Percentiles rank a stretch among this genome's conserved stretches.
phyloP scores from a whole-genome alignment of 2,888 invertebrate species.

The Drosophila tripunctata region DNA sequence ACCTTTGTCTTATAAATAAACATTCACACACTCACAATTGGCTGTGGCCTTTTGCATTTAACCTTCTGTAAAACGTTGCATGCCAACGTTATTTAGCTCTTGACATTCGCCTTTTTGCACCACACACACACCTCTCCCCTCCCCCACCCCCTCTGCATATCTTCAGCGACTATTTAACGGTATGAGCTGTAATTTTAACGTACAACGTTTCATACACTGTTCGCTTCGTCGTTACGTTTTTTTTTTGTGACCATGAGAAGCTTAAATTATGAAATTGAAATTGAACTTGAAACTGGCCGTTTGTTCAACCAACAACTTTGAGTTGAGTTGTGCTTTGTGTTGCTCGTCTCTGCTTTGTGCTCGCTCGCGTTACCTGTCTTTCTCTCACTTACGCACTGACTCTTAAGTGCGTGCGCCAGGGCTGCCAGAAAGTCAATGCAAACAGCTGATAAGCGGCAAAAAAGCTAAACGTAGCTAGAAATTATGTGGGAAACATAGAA shows the following conservation, averaged over 20 bases:
- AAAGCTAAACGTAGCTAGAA: no score
- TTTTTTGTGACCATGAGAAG: constrained; percentile 69
- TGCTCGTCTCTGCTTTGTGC: constrained; percentile 47
- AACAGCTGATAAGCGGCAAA: no score
- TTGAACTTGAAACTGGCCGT: constrained; percentile 63
- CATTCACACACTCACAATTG: not conserved
- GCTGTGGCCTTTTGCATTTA: constrained; percentile 51
- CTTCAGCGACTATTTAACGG: no score
- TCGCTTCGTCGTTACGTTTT: constrained; percentile 41
- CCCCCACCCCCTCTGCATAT: not conserved
- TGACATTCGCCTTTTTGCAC: constrained; percentile 67
- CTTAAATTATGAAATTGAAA: constrained; percentile 78
- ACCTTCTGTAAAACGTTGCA: constrained; percentile 48
- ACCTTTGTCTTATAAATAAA: constrained; percentile 54
- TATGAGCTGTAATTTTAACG: constrained; percentile 43
- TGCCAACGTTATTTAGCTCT: constrained; percentile 53
- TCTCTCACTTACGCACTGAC: constrained; percentile 1
- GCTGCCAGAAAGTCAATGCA: not conserved
- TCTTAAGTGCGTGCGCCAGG: constrained; percentile 48
- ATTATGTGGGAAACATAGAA: no score
- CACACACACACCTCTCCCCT: constrained; percentile 10
- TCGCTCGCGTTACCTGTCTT: no score
- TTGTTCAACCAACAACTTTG: constrained; percentile 24
- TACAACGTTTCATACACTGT: constrained; percentile 16
- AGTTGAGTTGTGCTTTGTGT: no score